These are phyloP conservation scores for Thalpophila matura DNA, from an alignment of 2,888 invertebrate genomes.

Conservation along the genomic window DNA sequence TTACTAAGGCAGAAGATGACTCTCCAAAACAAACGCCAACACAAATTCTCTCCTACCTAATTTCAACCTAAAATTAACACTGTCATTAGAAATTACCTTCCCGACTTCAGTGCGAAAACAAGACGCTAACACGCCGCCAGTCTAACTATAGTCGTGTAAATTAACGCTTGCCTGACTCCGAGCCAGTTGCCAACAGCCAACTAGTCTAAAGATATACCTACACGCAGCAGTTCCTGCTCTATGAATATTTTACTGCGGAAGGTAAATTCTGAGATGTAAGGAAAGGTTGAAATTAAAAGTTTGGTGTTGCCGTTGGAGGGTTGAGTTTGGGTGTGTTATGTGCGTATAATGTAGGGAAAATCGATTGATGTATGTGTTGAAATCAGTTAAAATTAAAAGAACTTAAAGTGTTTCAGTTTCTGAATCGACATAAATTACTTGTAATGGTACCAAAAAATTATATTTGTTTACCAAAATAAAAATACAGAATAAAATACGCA, in stretches of 20 bases:
- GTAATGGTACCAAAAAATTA: background rate
- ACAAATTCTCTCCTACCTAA: constrained; percentile 7
- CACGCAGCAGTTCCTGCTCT: constrained; percentile 36
- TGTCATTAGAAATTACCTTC: constrained; percentile 54
- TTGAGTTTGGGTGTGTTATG: background rate
- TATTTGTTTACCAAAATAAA: background rate
- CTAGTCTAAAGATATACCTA: constrained; percentile 58
- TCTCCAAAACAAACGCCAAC: constrained; percentile 4
- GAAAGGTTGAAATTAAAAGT: constrained; percentile 18
- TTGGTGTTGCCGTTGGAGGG: constrained; percentile 1
- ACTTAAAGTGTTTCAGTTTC: no score
- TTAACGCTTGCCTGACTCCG: constrained; percentile 43
- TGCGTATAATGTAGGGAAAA: background rate
- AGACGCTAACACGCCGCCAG: constrained; percentile 32
- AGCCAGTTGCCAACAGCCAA: constrained; percentile 45
- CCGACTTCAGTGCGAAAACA: constrained; percentile 36
- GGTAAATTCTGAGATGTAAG: constrained; percentile 41
- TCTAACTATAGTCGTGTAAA: constrained; percentile 53
- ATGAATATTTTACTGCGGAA: constrained; percentile 60
- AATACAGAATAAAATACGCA: background rate
- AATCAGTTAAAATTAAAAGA: no score
- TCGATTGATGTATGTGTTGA: background rate
- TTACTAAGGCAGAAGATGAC: background rate
- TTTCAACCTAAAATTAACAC: constrained; percentile 37
- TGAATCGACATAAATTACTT: no score